These are phyloP conservation scores for Mechanitis messenoides DNA, from an alignment of 2,888 invertebrate species.

Conservation along the genomic window DNA sequence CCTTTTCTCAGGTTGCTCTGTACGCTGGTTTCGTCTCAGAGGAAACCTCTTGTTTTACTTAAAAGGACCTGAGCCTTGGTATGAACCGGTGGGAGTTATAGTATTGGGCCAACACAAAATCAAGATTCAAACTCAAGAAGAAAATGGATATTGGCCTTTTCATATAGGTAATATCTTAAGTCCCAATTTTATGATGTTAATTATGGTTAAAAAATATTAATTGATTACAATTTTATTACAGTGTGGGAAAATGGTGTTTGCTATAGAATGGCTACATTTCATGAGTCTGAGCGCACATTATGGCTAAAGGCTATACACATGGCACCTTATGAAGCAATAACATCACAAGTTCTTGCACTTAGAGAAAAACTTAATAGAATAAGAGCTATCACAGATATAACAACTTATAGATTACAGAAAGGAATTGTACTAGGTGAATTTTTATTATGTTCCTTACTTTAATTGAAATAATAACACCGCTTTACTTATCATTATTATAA, in stretches of 20 bases:
- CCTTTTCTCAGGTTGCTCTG: conserved; percentile 45
- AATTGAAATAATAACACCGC: too few relatives aligned
- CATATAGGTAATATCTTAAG: conserved; percentile 80
- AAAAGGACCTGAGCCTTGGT: conserved; percentile 91
- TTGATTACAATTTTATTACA: conserved; percentile 42
- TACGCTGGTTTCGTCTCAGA: conserved; percentile 89
- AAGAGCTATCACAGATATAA: conserved; percentile 81
- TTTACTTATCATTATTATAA: too few relatives aligned
- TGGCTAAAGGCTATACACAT: conserved; percentile 91
- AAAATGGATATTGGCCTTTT: conserved; percentile 87
- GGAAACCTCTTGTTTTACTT: conserved; percentile 96
- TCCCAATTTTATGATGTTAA: conserved; percentile 10
- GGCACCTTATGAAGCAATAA: conserved; percentile 89
- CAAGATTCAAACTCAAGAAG: conserved; percentile 76
- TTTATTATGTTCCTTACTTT: background rate
- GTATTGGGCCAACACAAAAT: conserved; percentile 92
- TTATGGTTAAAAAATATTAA: conserved; percentile 10
- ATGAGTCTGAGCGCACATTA: conserved; percentile 87
- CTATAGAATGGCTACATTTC: conserved; percentile 87
- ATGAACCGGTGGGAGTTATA: conserved; percentile 90
- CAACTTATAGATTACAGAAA: conserved; percentile 82
- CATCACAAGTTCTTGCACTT: conserved; percentile 82
- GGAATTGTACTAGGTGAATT: conserved; percentile 80
- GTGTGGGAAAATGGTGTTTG: conserved; percentile 89
- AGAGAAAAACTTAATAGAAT: conserved; percentile 79